Evolutionary conservation across 2,113 vertebrate genomes (phyloP).

Genomic region (Orthonyx spaldingii): DNA sequence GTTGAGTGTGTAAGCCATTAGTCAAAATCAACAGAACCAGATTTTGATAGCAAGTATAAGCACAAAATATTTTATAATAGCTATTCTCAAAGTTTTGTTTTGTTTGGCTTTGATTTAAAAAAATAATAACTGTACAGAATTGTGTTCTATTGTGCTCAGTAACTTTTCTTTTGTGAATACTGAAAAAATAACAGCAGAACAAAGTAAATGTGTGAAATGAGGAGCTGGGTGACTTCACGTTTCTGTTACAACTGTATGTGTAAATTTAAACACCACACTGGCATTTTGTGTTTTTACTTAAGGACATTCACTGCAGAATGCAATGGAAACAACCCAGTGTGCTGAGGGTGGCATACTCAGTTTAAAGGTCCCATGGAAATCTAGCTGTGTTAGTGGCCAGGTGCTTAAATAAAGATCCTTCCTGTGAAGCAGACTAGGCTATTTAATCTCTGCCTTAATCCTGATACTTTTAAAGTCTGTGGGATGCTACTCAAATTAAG

Average conservation of each 20-base stretch:
- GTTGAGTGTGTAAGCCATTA: background rate
- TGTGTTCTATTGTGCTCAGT: background rate
- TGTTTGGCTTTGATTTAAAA: background rate
- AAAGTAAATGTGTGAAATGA: background rate
- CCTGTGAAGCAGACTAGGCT: background rate
- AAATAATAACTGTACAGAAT: background rate
- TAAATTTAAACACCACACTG: background rate
- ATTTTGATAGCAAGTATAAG: background rate
- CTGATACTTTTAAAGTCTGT: background rate
- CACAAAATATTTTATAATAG: background rate
- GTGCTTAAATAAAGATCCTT: background rate
- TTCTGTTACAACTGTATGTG: rapidly evolving
- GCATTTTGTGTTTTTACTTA: background rate
- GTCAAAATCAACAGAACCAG: background rate
- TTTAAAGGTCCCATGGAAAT: background rate
- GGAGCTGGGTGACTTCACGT: background rate
- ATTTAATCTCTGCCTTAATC: background rate
- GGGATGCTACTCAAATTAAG: background rate
- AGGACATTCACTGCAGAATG: background rate
- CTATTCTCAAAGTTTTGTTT: background rate
- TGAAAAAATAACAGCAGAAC: background rate
- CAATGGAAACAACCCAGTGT: background rate
- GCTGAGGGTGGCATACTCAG: background rate
- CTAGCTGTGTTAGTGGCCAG: background rate
- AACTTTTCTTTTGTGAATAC: background rate